Evolutionary conservation across 64 coral and sea anemone species (phyloP).

Genomic region (Acropora yongei): DNA sequence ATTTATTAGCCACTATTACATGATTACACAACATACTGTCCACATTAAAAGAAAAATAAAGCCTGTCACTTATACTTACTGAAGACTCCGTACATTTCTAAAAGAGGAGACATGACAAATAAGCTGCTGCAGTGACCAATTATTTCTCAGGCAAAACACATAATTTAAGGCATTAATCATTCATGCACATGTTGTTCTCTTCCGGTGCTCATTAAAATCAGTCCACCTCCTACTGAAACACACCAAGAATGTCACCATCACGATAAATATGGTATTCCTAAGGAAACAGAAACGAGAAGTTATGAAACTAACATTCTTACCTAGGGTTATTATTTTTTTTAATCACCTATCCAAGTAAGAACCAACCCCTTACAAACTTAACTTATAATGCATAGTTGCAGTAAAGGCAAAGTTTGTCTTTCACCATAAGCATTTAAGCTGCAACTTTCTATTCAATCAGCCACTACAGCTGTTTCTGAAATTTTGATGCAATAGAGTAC

Average conservation of each 20-base stretch:
- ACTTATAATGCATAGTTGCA: no score
- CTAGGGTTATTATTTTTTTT: no score
- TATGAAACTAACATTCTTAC: no score
- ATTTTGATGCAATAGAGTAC: no score
- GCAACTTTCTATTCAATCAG: no score
- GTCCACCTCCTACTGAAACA: constrained; percentile 62
- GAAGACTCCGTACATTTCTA: not conserved
- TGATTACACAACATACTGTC: not conserved
- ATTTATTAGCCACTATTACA: no score
- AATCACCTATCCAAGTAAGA: no score
- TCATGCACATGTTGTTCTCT: constrained; percentile 1
- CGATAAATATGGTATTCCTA: constrained; percentile 98
- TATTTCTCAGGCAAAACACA: not conserved
- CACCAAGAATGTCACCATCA: constrained; percentile 91
- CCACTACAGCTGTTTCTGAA: no score
- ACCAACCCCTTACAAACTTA: no score
- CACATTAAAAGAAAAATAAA: not conserved
- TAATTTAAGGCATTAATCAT: not conserved
- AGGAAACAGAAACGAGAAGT: not conserved
- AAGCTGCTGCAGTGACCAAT: not conserved
- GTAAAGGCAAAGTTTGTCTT: no score
- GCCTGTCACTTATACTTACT: not conserved
- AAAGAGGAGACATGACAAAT: not conserved
- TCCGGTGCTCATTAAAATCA: not conserved
- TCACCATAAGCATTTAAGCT: no score